A percentile compares a stretch with the other conserved stretches of the same genome.
Evolutionary conservation across 2,113 vertebrate genomes (phyloP).

Genomic region (Psittacara wagleri): DNA sequence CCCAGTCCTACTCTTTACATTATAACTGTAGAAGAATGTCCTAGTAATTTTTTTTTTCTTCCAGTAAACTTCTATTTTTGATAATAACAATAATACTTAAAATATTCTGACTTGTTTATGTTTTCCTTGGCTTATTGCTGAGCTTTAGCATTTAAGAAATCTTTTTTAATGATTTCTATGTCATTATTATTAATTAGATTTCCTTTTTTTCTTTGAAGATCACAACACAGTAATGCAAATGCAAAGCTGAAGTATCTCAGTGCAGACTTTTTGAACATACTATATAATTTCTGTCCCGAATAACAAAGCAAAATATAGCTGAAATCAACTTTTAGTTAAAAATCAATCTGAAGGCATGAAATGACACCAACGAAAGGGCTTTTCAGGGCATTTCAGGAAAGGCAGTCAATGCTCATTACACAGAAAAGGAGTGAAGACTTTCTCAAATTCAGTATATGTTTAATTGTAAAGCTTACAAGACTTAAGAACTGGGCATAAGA

Average conservation of each 20-base stretch:
- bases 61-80: not conserved
- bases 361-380: not conserved
- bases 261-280: not conserved
- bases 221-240: not conserved
- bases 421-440: not conserved
- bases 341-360: not conserved
- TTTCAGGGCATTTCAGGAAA: not conserved
- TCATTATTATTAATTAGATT: slow-evolving; percentile 21
- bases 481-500: not conserved
- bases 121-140: not conserved
- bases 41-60: not conserved
- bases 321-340: not conserved
- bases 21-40: not conserved
- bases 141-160: not conserved
- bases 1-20: not conserved
- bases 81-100: not conserved
- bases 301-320: not conserved
- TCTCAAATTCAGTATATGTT: not conserved
- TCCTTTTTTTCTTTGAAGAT: slow-evolving; percentile 1
- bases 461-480: not conserved
- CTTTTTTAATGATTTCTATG: not conserved
- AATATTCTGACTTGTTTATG: not conserved
- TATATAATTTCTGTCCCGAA: not conserved
- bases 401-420: not conserved
- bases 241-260: not conserved